Conservation (phyloP, 2,113 vertebrate genomes). For the Terrapene triunguis region DNA sequence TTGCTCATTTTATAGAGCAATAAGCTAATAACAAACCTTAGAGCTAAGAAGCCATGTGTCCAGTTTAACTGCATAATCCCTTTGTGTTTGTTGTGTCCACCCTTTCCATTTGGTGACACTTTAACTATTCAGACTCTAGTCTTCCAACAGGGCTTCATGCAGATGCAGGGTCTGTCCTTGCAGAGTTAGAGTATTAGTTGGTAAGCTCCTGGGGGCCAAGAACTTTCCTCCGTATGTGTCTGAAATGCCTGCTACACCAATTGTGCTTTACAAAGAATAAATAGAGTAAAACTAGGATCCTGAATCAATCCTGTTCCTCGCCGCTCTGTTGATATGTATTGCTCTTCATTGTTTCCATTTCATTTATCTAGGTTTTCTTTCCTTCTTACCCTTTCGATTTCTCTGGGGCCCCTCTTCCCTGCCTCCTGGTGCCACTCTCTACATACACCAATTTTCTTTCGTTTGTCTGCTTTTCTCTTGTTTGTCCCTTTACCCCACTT, state of each 20-base stretch:
- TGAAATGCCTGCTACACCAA: neutral
- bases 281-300: neutral
- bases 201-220: neutral
- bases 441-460: neutral
- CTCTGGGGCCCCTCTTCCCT: neutral
- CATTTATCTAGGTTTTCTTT: neutral
- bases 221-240: neutral
- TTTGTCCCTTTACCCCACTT: neutral
- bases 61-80: neutral
- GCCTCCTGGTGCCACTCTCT: neutral
- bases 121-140: neutral
- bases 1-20: neutral
- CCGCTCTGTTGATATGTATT: neutral
- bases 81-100: neutral
- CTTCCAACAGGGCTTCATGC: neutral
- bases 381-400: neutral
- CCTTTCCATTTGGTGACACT: neutral
- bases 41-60: neutral
- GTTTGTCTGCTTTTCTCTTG: neutral
- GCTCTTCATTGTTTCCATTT: neutral
- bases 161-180: neutral
- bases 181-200: neutral
- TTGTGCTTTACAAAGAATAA: neutral
- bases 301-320: neutral
- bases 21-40: neutral